Evolutionary conservation across 2,888 invertebrate species (phyloP), one percentile per base, ranked within the genome.

Genomic region (Xestobium rufovillosum): DNA sequence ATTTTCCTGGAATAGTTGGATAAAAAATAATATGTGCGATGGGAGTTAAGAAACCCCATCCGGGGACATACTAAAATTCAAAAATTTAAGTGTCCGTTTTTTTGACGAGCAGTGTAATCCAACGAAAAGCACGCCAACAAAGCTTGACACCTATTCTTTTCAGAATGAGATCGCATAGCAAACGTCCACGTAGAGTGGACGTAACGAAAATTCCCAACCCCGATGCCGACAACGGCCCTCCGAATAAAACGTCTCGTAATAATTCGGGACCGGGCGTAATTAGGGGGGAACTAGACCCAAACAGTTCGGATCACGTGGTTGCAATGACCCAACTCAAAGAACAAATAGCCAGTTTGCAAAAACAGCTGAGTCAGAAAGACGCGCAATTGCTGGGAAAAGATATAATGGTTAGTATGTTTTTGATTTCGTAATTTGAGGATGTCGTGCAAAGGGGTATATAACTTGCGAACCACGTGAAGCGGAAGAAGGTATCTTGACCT

Each of bases 281-380:
- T n/a, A 45, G 65, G 33, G 59, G 59, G n/a, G 73, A 79, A 60
- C 63, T 78, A 46, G 88, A 89, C 64, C 85, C 87, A 1, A 87
- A 87, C 60, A 86, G 86, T 57, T 86, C 89, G 0, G 91, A 91
- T 64, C 90, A 94, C 61, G 87, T 94, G 30, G 89, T 94, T 9
- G 92, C 92, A 0, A 86, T 94, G 72, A 94, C 95, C 1, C 89
- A 94, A 59, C 76, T 96, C 8, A 88, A 89, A 60, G 95, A 95
- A 61, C 85, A 91, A 57, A 91, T 95, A 53, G 89, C 91, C 29
- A 83, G 84, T 54, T 70, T 94, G 26, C 88, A 94, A 64, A 92
- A 90, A 64, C 89, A 87, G 56, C 72, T 95, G 23, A 71, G 73
- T 34, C 76, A 79, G 52, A 95, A 94, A 63, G 92, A 95, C 60